Evolutionary conservation across 2,113 vertebrate genomes (phyloP).

Genomic region (Caretta caretta): DNA sequence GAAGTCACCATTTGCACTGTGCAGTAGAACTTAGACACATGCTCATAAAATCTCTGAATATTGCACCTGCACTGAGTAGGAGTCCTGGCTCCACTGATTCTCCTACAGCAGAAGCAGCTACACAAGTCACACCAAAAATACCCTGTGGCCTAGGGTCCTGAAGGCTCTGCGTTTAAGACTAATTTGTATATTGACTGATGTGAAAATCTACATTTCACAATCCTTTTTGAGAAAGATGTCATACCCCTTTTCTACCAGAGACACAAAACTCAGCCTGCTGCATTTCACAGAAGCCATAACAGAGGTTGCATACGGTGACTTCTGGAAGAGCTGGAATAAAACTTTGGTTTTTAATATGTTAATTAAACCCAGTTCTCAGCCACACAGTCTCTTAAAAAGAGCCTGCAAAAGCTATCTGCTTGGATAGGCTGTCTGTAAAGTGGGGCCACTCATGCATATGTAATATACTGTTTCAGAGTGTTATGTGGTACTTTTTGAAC

Average conservation of each 20-base stretch:
- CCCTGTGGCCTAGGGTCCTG: not conserved
- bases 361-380: not conserved
- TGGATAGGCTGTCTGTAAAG: not conserved
- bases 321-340: not conserved
- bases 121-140: not conserved
- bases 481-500: not conserved
- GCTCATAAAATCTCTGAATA: not conserved
- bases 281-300: not conserved
- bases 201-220: not conserved
- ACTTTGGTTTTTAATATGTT: not conserved
- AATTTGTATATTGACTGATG: not conserved
- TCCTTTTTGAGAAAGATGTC: not conserved
- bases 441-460: not conserved
- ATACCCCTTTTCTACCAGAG: not conserved
- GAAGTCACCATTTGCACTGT: not conserved
- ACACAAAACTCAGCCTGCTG: not conserved
- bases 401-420: not conserved
- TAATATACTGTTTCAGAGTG: rapidly evolving
- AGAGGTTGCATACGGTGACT: not conserved
- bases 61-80: not conserved
- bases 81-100: not conserved
- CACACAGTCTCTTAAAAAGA: not conserved
- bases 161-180: not conserved
- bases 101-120: not conserved
- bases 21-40: not conserved